Base-by-base conservation (phyloP, 2,113 vertebrate genomes). In the Ardeotis arabs region DNA sequence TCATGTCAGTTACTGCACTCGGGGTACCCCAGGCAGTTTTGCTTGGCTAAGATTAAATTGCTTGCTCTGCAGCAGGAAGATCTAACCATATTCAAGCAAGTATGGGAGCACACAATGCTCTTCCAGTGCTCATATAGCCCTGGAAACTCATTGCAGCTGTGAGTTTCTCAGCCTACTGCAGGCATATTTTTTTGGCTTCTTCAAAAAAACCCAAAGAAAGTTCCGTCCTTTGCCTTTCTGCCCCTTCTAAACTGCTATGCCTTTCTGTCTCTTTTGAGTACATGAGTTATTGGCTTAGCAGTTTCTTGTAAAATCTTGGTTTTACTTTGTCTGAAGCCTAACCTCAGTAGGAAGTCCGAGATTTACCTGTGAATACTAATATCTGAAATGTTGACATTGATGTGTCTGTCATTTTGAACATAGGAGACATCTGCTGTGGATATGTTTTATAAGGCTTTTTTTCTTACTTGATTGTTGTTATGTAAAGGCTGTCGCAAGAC, bases 171-270 rank as follows among this genome's bases (percentile, higher is more conserved):
- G 23, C 35, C n/a, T 63, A 3, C 55, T 37, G 7, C 22, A 68
- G 45, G 12, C 1, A 17, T 68, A 10, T 56, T 44, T 59, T 67
- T 37, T 35, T 35, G 35, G 35, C 35, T 93, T n/a, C 23, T n/a
- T 39, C 10, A 5, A 64, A 28, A 10, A 7, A 13, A 8, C 1
- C 6, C 35, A 12, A 24, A 28, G 2, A 24, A 17, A 1, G 4
- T 41, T 82, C 9, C 4, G 79, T 90, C 17, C 21, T 70, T 89
- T 77, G 5, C 1, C 1, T 4, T 82, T 93, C 49, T 75, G 7
- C 5, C 5, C 4, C 27, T 47, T 68, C 7, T 82, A 47, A 78
- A 45, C 7, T 29, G 2, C 19, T 81, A 3, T 20, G 7, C 3
- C 33, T 86, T 86, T 89, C 33, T 78, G n/a, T 37, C 11, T 87